Base-by-base conservation (phyloP, 1,140 invertebrate genomes). In the Heliconius nattereri region DNA sequence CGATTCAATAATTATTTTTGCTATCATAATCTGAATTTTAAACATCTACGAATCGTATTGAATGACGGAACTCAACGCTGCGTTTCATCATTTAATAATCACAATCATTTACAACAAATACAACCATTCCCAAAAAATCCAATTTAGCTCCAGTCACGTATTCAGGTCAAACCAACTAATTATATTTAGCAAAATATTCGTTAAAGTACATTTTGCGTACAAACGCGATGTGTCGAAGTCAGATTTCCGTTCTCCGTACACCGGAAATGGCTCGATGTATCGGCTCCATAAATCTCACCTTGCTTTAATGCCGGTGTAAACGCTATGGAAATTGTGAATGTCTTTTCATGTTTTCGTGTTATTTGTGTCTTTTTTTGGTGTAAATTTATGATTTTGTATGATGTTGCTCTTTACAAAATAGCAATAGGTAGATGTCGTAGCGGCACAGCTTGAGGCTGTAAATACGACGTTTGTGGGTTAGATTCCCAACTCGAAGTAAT, bases 211-310 rank as follows among this genome's bases (percentile, higher is more conserved):
- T 78, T 60, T 73, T 66, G 45, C 35, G 19, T 35, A 66, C 20
- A 77, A 52, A 70, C 49, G 40, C 35, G 40, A 71, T 73, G 49
- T 60, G 71, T 60, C 76, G 76, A 57, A 78, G 76, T 73, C 76
- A 73, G 76, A 78, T 73, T 71, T 73, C 71, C 76, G 76, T 57
- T 77, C 60, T 52, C 66, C 23, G 32, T 78, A 23, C 52, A 40
- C 52, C 71, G 76, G 71, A 78, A 73, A 78, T 78, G 49, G 71
- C 19, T 32, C 7, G 71, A 78, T 78, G 71, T 78, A 78, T 78
- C 71, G 71, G 49, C 54, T 32, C 71, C 76, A 78, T 78, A 78
- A 78, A 78, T 78, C 76, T 40, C 32, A 52, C 72, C 29, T 73
- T 57, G 71, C 71, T 78, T 73, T 73, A 60, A 78, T 70, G 75